Evolutionary conservation across 2,113 vertebrate genomes (phyloP).

Genomic region (Bettongia penicillata): DNA sequence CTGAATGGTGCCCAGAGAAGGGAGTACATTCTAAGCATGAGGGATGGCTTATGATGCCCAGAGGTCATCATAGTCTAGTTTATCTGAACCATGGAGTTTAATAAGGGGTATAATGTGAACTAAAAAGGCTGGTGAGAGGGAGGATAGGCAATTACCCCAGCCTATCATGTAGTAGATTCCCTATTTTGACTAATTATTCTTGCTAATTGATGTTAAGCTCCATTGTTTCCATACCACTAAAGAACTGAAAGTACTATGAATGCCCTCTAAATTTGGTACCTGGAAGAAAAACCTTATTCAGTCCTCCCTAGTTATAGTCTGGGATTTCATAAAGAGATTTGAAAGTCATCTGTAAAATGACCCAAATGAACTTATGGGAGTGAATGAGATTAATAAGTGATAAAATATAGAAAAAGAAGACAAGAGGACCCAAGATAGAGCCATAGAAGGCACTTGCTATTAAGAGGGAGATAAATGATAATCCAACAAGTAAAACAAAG

Average conservation of each 20-base stretch:
- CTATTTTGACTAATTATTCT: neutral
- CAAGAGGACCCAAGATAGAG: neutral
- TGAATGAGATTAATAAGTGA: neutral
- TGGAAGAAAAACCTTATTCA: neutral
- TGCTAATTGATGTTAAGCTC: neutral
- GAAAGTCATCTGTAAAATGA: neutral
- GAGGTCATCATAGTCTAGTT: neutral
- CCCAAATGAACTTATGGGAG: neutral
- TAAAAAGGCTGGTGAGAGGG: neutral
- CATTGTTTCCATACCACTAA: neutral
- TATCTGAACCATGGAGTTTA: neutral
- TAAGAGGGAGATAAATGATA: neutral
- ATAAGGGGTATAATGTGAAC: neutral
- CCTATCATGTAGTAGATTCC: neutral
- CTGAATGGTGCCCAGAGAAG: neutral
- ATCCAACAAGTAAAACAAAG: neutral
- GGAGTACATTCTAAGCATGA: neutral
- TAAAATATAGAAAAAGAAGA: neutral
- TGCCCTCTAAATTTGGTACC: neutral
- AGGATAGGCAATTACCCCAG: neutral
- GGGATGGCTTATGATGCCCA: neutral
- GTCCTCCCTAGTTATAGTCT: neutral
- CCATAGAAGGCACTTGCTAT: neutral
- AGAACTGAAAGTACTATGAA: neutral
- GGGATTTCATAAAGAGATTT: neutral